A percentile compares a stretch with the other conserved stretches of the same genome.
These are phyloP conservation scores for Anoplopoma fimbria DNA, from an alignment of 2,113 vertebrate genomes.

Conservation along the genomic window DNA sequence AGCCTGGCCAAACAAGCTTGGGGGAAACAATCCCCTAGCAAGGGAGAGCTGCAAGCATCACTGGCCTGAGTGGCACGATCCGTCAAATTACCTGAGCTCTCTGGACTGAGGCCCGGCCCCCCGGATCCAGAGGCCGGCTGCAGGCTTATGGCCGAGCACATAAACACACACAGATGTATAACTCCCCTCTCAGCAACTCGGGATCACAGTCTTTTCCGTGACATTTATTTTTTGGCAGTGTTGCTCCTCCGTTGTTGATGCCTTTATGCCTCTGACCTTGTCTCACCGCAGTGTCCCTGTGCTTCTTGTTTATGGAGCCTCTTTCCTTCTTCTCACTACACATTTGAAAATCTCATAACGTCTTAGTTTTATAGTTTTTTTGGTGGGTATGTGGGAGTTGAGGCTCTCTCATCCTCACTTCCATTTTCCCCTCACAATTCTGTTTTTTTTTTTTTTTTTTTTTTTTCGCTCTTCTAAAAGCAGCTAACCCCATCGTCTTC, in stretches of 20 bases:
- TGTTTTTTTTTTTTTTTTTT: neutral
- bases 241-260: conserved; percentile 41
- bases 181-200: conserved; percentile 38
- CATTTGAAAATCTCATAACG: neutral
- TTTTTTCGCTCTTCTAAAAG: conserved; percentile 25
- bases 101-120: conserved; percentile 72
- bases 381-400: neutral
- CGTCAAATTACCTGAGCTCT: conserved; percentile 80
- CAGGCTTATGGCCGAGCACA: conserved; percentile 47
- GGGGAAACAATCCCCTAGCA: conserved; percentile 79
- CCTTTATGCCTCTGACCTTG: conserved; percentile 58
- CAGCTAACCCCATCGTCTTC: conserved; percentile 38
- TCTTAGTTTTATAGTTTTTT: conserved; percentile 5
- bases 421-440: neutral
- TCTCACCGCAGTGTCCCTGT: conserved; percentile 10
- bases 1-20: conserved; percentile 79
- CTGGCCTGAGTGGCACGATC: conserved; percentile 72
- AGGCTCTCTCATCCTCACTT: neutral
- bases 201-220: conserved; percentile 57
- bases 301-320: conserved; percentile 9
- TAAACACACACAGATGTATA: neutral
- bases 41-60: conserved; percentile 69
- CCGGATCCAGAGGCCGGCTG: conserved; percentile 53
- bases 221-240: conserved; percentile 68
- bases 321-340: neutral